A percentile compares a stretch with the other conserved stretches of the same genome.
Conservation (phyloP, 2,888 invertebrate species). For the Troides helena region DNA sequence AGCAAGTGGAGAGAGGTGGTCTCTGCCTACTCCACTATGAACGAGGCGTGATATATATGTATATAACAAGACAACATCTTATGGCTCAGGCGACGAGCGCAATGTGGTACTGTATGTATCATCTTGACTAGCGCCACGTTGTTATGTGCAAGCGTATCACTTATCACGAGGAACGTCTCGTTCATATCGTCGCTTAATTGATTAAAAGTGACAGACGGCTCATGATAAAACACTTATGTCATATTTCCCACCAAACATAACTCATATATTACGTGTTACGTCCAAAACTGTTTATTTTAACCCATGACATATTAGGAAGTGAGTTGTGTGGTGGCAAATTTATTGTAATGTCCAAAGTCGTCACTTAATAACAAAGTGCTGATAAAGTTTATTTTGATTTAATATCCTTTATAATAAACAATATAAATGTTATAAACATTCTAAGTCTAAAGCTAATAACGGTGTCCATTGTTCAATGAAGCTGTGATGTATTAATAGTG, state of each 20-base stretch:
- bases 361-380: slow-evolving; percentile 7
- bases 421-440: not conserved
- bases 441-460: not conserved
- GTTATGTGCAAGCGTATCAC: too few species aligned
- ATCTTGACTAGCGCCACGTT: too few species aligned
- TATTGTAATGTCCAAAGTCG: slow-evolving; percentile 3
- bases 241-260: slow-evolving; percentile 11
- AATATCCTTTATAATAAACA: not conserved
- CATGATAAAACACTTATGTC: slow-evolving; percentile 10
- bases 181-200: too few species aligned
- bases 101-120: too few species aligned
- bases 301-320: slow-evolving; percentile 16
- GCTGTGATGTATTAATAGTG: not conserved
- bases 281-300: slow-evolving; percentile 8
- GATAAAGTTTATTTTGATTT: slow-evolving; percentile 5
- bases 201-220: not conserved
- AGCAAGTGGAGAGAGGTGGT: too few species aligned
- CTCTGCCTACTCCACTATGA: too few species aligned
- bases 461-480: not conserved
- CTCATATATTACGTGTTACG: slow-evolving; percentile 4
- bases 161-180: too few species aligned
- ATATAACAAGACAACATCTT: too few species aligned
- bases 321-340: slow-evolving; percentile 1
- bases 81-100: too few species aligned
- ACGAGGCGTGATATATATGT: too few species aligned